These are phyloP conservation scores for Caenorhabditis sp. DNA, from an alignment of 2,888 invertebrate species.

Conservation along the genomic window DNA sequence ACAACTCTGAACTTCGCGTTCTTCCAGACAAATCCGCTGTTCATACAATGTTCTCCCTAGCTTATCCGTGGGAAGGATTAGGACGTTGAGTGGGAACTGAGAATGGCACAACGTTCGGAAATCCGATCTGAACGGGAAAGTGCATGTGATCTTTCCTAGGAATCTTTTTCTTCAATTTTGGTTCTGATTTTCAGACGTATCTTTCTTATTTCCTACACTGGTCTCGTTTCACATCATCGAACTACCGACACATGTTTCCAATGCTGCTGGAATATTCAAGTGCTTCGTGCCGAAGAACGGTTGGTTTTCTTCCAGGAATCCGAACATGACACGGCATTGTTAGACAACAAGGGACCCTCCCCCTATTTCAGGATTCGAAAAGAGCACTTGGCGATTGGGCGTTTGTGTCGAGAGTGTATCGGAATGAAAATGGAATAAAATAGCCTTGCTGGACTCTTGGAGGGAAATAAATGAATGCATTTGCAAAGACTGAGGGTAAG, in stretches of 20 bases:
- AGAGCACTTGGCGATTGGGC: conserved; percentile 42
- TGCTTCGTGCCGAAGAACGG: conserved; percentile 17
- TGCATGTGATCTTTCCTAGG: conserved; percentile 27
- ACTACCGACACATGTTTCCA: conserved; percentile 22
- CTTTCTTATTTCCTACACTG: not conserved
- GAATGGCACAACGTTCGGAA: conserved; percentile 47
- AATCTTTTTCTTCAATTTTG: conserved; percentile 1
- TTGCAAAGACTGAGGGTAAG: conserved; percentile 39
- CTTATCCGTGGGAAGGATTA: conserved; percentile 45
- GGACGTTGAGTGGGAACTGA: conserved; percentile 40
- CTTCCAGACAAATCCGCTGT: conserved; percentile 24
- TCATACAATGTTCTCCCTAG: conserved; percentile 31
- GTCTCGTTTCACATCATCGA: conserved; percentile 12
- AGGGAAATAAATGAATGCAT: conserved; percentile 60
- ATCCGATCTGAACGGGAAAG: conserved; percentile 51
- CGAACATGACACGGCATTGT: conserved; percentile 1
- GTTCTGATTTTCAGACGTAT: conserved; percentile 16
- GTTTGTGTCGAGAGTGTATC: conserved; percentile 47
- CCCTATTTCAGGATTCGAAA: conserved; percentile 1
- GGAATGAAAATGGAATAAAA: conserved; percentile 65
- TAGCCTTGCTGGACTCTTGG: conserved; percentile 33
- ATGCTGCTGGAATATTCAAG: conserved; percentile 10
- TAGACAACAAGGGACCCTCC: not conserved
- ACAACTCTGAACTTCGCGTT: conserved; percentile 2
- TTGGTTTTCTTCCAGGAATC: conserved; percentile 14